A percentile compares a stretch with the other conserved stretches of the same genome.
Conservation (phyloP, 2,113 vertebrate genomes). For the Gymnogyps californianus region DNA sequence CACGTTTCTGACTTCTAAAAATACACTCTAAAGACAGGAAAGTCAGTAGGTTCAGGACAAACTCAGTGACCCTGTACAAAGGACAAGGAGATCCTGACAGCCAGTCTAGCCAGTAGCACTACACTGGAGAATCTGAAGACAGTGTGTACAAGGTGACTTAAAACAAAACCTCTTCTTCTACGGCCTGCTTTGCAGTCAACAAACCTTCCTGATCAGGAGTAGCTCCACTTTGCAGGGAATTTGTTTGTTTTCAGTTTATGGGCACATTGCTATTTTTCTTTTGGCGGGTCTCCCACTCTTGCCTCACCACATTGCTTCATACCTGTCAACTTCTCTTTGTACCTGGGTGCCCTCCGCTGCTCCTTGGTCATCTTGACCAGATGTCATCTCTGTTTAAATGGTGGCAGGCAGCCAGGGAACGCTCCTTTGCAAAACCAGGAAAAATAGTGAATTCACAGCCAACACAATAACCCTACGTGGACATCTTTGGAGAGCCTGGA, state of each 20-base stretch:
- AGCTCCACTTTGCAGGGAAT: neutral
- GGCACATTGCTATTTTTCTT: neutral
- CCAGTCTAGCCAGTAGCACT: neutral
- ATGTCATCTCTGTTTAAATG: conserved; percentile 4
- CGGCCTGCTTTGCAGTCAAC: neutral
- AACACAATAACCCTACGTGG: neutral
- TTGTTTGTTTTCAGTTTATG: neutral
- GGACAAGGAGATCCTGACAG: neutral
- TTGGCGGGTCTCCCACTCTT: conserved; percentile 9
- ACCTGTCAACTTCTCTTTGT: conserved; percentile 1
- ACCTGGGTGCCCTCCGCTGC: neutral
- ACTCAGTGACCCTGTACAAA: neutral
- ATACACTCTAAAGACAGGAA: neutral
- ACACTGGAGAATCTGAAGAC: neutral
- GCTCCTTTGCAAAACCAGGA: neutral
- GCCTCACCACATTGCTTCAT: conserved; percentile 4
- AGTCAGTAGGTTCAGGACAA: neutral
- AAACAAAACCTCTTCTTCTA: neutral
- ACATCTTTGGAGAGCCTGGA: neutral
- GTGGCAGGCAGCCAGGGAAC: neutral
- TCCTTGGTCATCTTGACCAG: conserved; percentile 34
- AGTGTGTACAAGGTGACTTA: neutral
- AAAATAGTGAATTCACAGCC: neutral
- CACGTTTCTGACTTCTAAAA: neutral
- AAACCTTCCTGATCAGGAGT: neutral